These are phyloP conservation scores for Camelus dromedarius DNA, from an alignment of 2,113 vertebrate species.

Conservation along the genomic window DNA sequence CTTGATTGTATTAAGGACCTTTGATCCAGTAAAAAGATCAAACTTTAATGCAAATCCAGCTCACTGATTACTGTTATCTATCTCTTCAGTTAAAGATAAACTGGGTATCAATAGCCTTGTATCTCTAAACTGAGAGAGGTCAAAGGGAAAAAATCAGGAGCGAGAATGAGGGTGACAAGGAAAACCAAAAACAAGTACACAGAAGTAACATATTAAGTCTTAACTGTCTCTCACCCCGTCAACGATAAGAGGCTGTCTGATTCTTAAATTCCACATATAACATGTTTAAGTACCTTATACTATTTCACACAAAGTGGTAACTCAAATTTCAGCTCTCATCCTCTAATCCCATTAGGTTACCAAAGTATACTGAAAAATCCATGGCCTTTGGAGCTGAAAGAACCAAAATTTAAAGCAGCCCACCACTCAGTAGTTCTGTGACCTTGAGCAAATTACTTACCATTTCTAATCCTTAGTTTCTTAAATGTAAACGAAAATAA, in stretches of 20 bases:
- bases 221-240: not conserved
- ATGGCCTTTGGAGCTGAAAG: conserved; percentile 30
- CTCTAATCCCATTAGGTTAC: conserved; percentile 37
- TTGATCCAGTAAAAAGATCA: conserved; percentile 34
- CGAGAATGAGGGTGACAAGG: not conserved
- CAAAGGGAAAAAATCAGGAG: conserved; percentile 40
- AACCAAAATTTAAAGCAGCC: conserved; percentile 57
- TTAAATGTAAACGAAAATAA: conserved; percentile 72
- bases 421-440: not conserved
- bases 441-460: conserved; percentile 66
- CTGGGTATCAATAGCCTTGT: conserved; percentile 7
- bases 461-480: conserved; percentile 52
- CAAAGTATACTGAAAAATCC: conserved; percentile 60
- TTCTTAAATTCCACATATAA: not conserved
- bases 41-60: conserved; percentile 42
- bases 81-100: conserved; percentile 60
- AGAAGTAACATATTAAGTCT: conserved; percentile 26
- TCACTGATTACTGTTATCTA: not conserved
- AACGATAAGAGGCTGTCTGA: not conserved
- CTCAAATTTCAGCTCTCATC: conserved; percentile 34
- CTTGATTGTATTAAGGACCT: conserved; percentile 42
- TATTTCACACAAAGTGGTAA: conserved; percentile 25
- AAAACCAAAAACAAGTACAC: not conserved
- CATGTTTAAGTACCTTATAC: not conserved
- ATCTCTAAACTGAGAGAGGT: conserved; percentile 41